phyloP scores from a whole-genome alignment of 1,140 invertebrate species.

The Apis mellifera region DNA sequence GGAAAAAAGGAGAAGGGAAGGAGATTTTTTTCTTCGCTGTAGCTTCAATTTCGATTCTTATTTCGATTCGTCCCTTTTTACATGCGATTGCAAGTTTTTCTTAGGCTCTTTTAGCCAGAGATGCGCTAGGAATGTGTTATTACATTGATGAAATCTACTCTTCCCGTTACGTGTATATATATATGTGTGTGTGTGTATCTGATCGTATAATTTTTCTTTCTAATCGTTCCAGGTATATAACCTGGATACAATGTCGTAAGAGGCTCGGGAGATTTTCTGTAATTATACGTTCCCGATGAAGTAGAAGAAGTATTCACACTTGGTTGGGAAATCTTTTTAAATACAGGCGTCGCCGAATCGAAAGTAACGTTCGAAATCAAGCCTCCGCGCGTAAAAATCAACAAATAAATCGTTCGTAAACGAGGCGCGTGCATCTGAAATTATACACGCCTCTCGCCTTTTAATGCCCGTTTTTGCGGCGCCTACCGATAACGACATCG shows the following conservation, averaged over 20 bases:
- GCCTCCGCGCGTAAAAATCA: constrained; percentile 2
- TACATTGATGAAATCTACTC: constrained; percentile 28
- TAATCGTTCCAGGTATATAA: too few species aligned
- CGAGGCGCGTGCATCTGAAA: constrained; percentile 55
- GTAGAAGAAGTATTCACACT: too few species aligned
- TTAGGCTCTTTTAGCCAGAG: neutral
- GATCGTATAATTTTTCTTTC: too few species aligned
- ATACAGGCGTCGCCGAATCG: neutral
- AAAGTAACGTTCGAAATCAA: constrained; percentile 33
- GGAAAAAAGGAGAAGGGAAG: too few species aligned
- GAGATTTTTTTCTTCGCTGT: neutral
- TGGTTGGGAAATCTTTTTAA: constrained; percentile 2
- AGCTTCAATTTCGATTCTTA: neutral
- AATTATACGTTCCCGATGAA: neutral
- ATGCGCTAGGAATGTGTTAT: neutral
- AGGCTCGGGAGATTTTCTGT: neutral
- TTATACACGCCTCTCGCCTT: constrained; percentile 45
- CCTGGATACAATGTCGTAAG: too few species aligned
- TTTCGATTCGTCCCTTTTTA: neutral
- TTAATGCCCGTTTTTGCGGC: constrained; percentile 1
- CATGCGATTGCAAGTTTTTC: neutral
- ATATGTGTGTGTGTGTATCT: rapidly evolving
- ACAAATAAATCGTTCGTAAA: constrained; percentile 56
- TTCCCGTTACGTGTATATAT: neutral
- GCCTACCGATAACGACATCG: constrained; percentile 49